Evolutionary conservation across 2,113 vertebrate genomes (phyloP).

Genomic region (Oncorhynchus keta): DNA sequence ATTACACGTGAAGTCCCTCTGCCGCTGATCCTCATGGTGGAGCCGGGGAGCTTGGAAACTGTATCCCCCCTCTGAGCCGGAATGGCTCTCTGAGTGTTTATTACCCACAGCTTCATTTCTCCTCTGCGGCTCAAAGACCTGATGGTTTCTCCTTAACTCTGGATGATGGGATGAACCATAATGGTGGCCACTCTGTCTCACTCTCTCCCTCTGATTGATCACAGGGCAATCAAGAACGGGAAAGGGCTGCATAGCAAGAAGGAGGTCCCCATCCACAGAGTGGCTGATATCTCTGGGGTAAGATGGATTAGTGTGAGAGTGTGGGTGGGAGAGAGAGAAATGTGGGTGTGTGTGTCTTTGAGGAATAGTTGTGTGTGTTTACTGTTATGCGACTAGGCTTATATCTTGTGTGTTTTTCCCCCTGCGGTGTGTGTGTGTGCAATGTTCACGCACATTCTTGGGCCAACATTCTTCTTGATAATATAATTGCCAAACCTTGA

Average conservation of each 20-base stretch:
- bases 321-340: not conserved
- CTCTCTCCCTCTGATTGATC: constrained; percentile 36
- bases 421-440: not conserved
- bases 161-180: not conserved
- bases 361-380: not conserved
- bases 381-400: constrained; percentile 10
- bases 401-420: not conserved
- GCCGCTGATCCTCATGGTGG: not conserved
- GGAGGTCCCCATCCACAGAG: constrained; percentile 95
- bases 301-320: constrained; percentile 7
- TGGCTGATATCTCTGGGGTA: constrained; percentile 97
- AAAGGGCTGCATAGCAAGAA: constrained; percentile 99
- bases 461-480: too few species aligned
- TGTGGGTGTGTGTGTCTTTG: not conserved
- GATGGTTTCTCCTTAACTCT: not conserved
- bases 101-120: constrained; percentile 20
- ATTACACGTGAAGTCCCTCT: not conserved
- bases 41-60: constrained; percentile 21
- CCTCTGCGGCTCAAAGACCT: constrained; percentile 2
- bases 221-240: constrained; percentile 96
- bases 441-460: too few species aligned
- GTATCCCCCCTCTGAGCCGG: constrained; percentile 18
- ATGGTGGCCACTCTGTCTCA: not conserved
- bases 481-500: not conserved
- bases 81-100: constrained; percentile 11